Evolutionary conservation across 1,140 invertebrate genomes (phyloP).

Genomic region (Leptinotarsa undecemlineata): DNA sequence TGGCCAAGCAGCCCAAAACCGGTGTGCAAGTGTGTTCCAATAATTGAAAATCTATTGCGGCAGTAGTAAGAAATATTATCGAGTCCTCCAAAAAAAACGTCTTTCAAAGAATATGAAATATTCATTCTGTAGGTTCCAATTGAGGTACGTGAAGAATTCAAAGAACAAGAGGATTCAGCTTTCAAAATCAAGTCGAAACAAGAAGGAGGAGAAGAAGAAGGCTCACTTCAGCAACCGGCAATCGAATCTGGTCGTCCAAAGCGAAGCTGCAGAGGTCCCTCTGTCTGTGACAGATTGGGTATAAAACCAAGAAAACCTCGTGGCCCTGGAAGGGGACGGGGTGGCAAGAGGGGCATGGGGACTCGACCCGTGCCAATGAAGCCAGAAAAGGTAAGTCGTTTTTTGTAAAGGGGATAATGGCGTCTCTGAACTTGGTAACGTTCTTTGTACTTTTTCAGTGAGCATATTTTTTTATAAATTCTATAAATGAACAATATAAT

Average conservation of each 20-base stretch:
- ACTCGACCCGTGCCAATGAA: slow-evolving; percentile 28
- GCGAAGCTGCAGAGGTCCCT: slow-evolving; percentile 50
- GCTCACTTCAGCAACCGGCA: slow-evolving; percentile 4
- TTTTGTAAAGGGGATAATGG: not conserved
- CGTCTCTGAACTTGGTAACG: not conserved
- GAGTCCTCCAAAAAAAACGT: no score
- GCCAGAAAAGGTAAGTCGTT: slow-evolving; percentile 36
- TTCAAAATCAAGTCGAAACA: not conserved
- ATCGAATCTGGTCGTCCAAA: slow-evolving; percentile 46
- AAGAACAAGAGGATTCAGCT: slow-evolving; percentile 32
- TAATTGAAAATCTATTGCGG: no score
- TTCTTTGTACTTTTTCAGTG: not conserved
- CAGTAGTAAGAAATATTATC: no score
- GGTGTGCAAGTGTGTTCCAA: no score
- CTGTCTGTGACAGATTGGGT: slow-evolving; percentile 47
- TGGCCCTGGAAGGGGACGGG: slow-evolving; percentile 41
- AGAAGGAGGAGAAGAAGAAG: slow-evolving; percentile 29
- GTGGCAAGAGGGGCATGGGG: slow-evolving; percentile 43
- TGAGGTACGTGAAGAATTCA: slow-evolving; percentile 47
- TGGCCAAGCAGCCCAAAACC: no score
- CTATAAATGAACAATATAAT: no score
- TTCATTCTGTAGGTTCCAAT: slow-evolving; percentile 38
- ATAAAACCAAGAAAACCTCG: slow-evolving; percentile 51
- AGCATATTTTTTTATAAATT: no score
- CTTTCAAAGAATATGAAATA: no score